Conservation (phyloP, 1,140 invertebrate genomes). For the Coptotermes formosanus region DNA sequence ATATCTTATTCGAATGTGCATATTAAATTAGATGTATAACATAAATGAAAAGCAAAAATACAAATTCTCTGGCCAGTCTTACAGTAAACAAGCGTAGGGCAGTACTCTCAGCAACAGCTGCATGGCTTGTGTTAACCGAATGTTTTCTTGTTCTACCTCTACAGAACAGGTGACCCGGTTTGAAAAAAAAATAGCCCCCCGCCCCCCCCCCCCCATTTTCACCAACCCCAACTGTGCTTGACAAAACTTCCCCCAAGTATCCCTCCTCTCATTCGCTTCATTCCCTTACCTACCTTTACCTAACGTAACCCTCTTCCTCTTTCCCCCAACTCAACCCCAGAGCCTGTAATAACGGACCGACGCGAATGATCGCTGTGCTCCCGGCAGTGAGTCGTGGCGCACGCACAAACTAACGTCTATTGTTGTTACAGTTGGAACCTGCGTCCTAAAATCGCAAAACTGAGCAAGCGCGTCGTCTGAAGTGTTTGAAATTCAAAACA, state of each 20-base stretch:
- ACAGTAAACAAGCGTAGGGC: not conserved
- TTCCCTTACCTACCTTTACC: conserved; percentile 10
- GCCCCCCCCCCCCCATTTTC: not conserved
- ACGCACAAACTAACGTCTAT: not conserved
- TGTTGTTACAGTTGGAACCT: not conserved
- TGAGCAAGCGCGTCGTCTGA: not conserved
- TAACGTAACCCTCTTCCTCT: not conserved
- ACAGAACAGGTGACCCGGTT: conserved; percentile 3
- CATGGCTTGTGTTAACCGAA: not conserved
- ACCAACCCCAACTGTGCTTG: not conserved
- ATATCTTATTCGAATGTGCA: not conserved
- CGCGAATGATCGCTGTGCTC: not conserved
- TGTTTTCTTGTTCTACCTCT: not conserved
- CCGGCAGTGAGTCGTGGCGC: not conserved
- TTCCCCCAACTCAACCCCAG: not conserved
- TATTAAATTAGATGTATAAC: not conserved
- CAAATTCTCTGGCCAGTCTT: not conserved
- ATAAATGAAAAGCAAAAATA: not conserved
- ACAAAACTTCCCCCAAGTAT: not conserved
- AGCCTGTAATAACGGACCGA: conserved; percentile 3
- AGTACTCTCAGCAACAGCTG: not conserved
- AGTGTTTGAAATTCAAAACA: not conserved
- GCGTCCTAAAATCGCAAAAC: not conserved
- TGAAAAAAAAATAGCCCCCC: not conserved
- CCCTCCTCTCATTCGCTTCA: not conserved